Conservation (phyloP, 2,888 invertebrate genomes). For the Meta bourneti region DNA sequence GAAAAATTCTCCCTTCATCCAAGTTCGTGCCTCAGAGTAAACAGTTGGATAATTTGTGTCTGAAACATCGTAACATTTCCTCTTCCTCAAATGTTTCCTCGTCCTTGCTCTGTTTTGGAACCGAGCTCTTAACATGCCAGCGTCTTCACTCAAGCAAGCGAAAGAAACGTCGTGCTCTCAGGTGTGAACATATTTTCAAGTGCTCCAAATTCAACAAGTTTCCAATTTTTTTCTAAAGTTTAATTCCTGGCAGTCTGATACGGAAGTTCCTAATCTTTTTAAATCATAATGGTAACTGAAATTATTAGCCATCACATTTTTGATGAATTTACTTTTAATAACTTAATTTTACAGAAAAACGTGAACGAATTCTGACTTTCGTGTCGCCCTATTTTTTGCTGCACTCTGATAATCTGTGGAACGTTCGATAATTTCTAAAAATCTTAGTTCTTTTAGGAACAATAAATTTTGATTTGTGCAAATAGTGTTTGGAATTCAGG, state of each 20-base stretch:
- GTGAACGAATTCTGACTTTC: too few species aligned
- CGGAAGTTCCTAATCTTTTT: neutral
- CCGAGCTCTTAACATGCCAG: neutral
- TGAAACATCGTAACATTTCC: neutral
- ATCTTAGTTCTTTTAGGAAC: too few species aligned
- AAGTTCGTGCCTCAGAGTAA: neutral
- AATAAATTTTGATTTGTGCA: too few species aligned
- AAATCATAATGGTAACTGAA: neutral
- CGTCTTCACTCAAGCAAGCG: neutral
- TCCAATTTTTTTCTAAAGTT: neutral
- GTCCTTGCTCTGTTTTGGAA: neutral
- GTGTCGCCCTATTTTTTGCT: too few species aligned
- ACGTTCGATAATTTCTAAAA: too few species aligned
- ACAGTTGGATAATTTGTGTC: neutral
- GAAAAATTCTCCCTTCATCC: too few species aligned
- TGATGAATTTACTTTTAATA: neutral
- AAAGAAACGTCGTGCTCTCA: neutral
- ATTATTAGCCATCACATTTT: neutral
- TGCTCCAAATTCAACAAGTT: neutral
- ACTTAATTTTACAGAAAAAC: too few species aligned
- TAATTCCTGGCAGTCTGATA: neutral
- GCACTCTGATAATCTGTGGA: too few species aligned
- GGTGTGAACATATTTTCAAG: neutral
- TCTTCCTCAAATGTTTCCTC: neutral
- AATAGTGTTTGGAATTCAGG: too few species aligned